A percentile compares a stretch with the other conserved stretches of the same genome.
Evolutionary conservation across 2,888 invertebrate genomes (phyloP).

Genomic region (Andrena trimmerana): DNA sequence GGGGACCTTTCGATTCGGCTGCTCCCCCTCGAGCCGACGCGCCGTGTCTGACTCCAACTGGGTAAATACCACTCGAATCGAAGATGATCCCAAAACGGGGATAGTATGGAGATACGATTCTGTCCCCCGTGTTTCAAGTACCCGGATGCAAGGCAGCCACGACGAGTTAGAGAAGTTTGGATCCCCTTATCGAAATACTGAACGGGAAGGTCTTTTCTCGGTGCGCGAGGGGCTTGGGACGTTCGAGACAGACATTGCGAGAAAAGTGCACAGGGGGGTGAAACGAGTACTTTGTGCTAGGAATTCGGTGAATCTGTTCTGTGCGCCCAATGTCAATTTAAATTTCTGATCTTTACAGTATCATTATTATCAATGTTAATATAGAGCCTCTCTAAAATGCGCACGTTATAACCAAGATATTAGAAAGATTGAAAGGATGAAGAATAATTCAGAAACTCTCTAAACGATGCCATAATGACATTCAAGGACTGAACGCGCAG

Average conservation of each 20-base stretch:
- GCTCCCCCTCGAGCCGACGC: not conserved
- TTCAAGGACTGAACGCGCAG: not conserved
- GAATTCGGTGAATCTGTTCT: not conserved
- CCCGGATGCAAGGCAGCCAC: not conserved
- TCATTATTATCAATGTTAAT: no score
- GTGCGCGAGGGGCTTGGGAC: not conserved
- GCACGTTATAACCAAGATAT: no score
- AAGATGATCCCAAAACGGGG: not conserved
- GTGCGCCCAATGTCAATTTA: no score
- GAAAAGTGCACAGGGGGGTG: conserved; percentile 3
- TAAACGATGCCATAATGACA: not conserved
- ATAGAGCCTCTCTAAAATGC: no score
- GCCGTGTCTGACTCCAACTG: not conserved
- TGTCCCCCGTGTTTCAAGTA: conserved; percentile 11
- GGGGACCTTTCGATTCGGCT: conserved; percentile 10
- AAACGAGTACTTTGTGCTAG: not conserved
- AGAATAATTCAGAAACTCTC: not conserved
- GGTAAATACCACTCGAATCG: not conserved
- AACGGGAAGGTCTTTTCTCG: conserved; percentile 10
- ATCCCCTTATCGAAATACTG: conserved; percentile 41
- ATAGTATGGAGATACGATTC: not conserved
- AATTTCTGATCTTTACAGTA: no score
- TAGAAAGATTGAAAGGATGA: not conserved
- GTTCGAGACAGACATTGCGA: not conserved
- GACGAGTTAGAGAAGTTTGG: conserved; percentile 45